phyloP scores from a whole-genome alignment of 2,113 vertebrate species.

The Urocolius indicus region DNA sequence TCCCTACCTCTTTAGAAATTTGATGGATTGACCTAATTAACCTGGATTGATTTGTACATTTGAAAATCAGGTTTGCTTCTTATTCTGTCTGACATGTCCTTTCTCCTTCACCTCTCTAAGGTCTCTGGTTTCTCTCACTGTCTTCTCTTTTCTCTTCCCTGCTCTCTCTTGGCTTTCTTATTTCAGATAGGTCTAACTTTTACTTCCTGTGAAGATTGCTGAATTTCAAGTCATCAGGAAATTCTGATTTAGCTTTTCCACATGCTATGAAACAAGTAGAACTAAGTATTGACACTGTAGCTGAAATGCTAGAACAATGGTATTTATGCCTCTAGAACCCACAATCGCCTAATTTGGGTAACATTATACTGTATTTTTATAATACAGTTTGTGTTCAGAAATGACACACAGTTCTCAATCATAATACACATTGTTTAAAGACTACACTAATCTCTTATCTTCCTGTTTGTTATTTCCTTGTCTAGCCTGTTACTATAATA shows the following conservation, averaged over 20 bases:
- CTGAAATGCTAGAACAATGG: neutral
- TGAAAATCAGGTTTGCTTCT: neutral
- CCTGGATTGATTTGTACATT: neutral
- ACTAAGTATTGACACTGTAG: neutral
- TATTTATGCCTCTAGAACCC: constrained; percentile 7
- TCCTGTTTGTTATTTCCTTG: constrained; percentile 51
- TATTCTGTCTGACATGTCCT: neutral
- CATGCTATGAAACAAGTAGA: neutral
- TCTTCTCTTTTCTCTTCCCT: neutral
- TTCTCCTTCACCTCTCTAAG: neutral
- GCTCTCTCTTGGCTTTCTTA: neutral
- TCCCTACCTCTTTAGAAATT: neutral
- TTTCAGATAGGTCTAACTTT: neutral
- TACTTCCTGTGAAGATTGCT: neutral
- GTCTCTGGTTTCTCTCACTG: neutral
- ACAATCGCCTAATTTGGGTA: constrained; percentile 36
- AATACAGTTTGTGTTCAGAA: constrained; percentile 53
- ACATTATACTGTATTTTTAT: constrained; percentile 29
- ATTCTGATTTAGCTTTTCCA: neutral
- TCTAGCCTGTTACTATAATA: constrained; percentile 27
- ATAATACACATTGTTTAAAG: constrained; percentile 52
- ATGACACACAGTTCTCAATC: constrained; percentile 58
- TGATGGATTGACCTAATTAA: neutral
- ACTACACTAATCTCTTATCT: constrained; percentile 51
- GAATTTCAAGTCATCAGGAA: constrained; percentile 25